These are phyloP conservation scores for Miniopterus natalensis DNA, from an alignment of 2,113 vertebrate genomes.

Conservation along the genomic window DNA sequence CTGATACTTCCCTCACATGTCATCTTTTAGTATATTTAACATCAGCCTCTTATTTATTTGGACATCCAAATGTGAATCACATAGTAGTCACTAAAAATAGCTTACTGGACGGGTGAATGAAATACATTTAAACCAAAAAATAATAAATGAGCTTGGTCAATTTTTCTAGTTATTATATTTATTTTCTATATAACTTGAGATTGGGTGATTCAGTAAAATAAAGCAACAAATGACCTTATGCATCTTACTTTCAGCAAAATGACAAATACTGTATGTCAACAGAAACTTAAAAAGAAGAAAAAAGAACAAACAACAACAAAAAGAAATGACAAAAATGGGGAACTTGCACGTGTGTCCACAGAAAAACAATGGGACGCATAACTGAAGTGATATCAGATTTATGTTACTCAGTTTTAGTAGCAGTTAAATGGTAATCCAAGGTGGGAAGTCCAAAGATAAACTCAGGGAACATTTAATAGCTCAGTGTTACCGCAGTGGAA, in stretches of 20 bases:
- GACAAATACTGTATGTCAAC: not conserved
- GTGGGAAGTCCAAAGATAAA: constrained; percentile 6
- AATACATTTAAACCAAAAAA: not conserved
- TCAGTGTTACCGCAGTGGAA: not conserved
- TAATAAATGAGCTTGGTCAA: not conserved
- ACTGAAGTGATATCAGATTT: not conserved
- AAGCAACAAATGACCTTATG: constrained; percentile 16
- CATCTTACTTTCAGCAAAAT: not conserved
- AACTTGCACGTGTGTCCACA: not conserved
- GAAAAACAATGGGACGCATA: not conserved
- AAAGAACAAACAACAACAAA: not conserved
- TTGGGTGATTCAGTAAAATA: not conserved
- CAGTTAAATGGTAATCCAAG: constrained; percentile 3
- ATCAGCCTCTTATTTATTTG: constrained; percentile 3
- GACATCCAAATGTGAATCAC: not conserved
- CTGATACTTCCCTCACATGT: not conserved
- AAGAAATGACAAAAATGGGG: not conserved
- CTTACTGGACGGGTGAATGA: not conserved
- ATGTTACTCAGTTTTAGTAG: not conserved
- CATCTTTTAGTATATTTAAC: not conserved
- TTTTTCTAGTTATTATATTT: constrained; percentile 26
- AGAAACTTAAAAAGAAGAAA: not conserved
- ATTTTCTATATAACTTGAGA: constrained; percentile 44
- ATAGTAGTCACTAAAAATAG: not conserved
- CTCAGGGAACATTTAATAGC: not conserved